A percentile compares a stretch with the other conserved stretches of the same genome.
Conservation (phyloP, 2,797 vertebrate species). For the Gymnothorax javanicus region DNA sequence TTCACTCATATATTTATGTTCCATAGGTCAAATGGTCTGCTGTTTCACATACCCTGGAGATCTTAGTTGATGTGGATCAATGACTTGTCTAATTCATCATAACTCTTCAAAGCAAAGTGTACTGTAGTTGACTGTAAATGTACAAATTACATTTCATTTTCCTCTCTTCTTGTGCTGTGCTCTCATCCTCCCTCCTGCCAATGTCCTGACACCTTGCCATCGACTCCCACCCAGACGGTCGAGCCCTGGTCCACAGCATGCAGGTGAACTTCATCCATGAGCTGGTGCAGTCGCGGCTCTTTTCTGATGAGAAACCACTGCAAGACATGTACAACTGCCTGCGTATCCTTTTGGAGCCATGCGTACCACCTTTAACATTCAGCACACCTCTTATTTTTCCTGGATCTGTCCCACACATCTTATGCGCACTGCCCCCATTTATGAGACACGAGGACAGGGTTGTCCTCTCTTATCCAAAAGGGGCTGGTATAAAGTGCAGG, state of each 20-base stretch:
- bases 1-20: neutral
- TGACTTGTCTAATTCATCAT: neutral
- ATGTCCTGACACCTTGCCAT: neutral
- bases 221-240: conserved; percentile 82
- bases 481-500: neutral
- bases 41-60: neutral
- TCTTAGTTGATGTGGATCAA: neutral
- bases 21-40: neutral
- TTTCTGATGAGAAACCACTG: conserved; percentile 96
- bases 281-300: conserved; percentile 94
- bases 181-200: neutral
- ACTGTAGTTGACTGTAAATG: neutral
- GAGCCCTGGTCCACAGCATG: conserved; percentile 95
- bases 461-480: neutral
- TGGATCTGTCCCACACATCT: neutral
- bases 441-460: neutral
- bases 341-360: conserved; percentile 85
- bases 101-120: neutral
- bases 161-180: neutral
- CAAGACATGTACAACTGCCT: conserved; percentile 99
- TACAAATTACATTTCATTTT: neutral
- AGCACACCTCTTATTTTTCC: neutral
- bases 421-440: neutral
- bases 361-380: neutral
- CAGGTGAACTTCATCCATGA: conserved; percentile 98